Conservation (phyloP, 2,888 invertebrate genomes). For the Stenurella melanura region DNA sequence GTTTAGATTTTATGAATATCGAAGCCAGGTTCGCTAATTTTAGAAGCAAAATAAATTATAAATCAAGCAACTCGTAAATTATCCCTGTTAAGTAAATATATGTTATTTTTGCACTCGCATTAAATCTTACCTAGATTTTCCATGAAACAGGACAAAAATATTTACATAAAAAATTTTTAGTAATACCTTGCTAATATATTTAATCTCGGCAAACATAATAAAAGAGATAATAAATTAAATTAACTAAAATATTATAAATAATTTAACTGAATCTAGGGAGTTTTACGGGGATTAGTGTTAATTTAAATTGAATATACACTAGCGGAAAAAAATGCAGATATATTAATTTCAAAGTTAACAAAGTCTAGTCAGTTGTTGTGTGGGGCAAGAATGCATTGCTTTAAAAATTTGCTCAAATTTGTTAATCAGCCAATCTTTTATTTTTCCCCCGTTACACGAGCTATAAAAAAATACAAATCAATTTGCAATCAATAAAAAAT, state of each 20-base stretch:
- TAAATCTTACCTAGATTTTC: slow-evolving; percentile 4
- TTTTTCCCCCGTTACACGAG: no score
- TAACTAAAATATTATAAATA: background rate
- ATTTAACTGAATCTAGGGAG: background rate
- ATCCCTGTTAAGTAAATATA: background rate
- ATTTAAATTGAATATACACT: no score
- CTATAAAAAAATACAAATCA: no score
- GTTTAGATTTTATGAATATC: background rate
- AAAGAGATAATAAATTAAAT: background rate
- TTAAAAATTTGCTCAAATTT: no score
- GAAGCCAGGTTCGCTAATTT: background rate
- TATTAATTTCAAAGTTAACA: no score
- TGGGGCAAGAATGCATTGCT: no score
- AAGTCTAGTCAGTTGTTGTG: no score
- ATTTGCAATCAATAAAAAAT: no score
- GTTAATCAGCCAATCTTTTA: no score
- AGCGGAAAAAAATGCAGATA: no score
- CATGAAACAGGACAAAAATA: background rate
- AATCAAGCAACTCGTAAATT: slow-evolving; percentile 13
- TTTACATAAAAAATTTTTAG: background rate
- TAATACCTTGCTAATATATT: background rate
- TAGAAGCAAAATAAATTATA: slow-evolving; percentile 11
- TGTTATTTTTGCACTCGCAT: background rate
- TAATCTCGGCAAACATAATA: background rate
- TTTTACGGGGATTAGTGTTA: no score